Evolutionary conservation across 53 echinoderm and acorn worm species (phyloP).

Genomic region (Holothuria leucospilota): DNA sequence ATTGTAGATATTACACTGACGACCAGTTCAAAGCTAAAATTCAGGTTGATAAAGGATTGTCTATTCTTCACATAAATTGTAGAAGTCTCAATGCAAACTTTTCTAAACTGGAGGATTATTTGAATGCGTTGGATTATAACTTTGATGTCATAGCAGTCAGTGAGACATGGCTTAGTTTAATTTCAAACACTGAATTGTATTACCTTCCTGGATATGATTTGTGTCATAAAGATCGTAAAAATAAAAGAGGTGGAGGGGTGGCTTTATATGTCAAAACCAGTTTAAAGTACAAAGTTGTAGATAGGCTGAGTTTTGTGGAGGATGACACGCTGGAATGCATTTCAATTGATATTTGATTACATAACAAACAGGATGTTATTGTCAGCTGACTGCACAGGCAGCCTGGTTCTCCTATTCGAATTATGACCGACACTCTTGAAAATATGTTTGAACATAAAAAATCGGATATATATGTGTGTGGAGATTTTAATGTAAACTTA

Average conservation of each 20-base stretch:
- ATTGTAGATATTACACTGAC: background rate
- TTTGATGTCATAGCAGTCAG: constrained; percentile 13
- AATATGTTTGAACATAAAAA: too few relatives aligned
- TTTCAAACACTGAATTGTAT: background rate
- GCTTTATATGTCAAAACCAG: background rate
- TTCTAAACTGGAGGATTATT: background rate
- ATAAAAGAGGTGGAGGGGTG: constrained; percentile 18
- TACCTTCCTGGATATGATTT: constrained; percentile 6
- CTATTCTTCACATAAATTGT: constrained; percentile 11
- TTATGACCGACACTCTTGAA: too few relatives aligned
- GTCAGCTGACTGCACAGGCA: too few relatives aligned
- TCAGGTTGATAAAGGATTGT: background rate
- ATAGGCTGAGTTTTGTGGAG: too few relatives aligned
- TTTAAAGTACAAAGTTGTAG: background rate
- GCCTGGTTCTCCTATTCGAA: too few relatives aligned
- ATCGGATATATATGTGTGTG: too few relatives aligned
- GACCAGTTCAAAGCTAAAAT: background rate
- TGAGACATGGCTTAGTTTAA: background rate
- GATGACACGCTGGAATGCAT: too few relatives aligned
- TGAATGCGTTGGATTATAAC: background rate
- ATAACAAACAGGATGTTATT: too few relatives aligned
- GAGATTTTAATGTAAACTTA: too few relatives aligned
- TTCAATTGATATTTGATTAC: too few relatives aligned
- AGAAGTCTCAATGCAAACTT: constrained; percentile 16
- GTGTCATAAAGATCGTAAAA: background rate